These are phyloP conservation scores for Chrysogorgia sp. DNA, from an alignment of 92 coral and sea anemone species.

Conservation along the genomic window DNA sequence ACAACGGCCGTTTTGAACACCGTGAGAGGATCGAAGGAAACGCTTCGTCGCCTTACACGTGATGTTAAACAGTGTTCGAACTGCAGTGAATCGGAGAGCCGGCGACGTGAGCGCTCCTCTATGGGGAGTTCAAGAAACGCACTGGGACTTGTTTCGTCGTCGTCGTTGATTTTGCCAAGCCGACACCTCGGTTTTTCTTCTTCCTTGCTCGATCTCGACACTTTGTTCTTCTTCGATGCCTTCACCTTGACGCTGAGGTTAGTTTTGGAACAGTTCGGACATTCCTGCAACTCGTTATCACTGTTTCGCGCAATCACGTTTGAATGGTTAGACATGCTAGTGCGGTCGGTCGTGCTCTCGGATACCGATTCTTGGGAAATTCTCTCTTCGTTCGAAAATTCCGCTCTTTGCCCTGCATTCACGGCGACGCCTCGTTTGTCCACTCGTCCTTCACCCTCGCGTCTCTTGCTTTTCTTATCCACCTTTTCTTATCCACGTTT, in stretches of 20 bases:
- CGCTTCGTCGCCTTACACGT: constrained; percentile 67
- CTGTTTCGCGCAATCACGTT: no score
- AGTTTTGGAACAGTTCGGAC: not conserved
- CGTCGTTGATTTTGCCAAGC: not conserved
- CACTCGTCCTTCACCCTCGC: no score
- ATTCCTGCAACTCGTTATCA: not conserved
- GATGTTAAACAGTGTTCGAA: not conserved
- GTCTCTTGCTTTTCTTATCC: no score
- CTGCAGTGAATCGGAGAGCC: constrained; percentile 21
- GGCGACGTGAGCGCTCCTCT: constrained; percentile 24
- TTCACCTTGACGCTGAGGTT: constrained; percentile 15
- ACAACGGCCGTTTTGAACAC: constrained; percentile 86
- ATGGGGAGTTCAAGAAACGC: constrained; percentile 7
- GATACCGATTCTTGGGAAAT: constrained; percentile 5
- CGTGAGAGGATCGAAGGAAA: constrained; percentile 82
- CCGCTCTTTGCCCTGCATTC: no score
- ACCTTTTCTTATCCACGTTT: no score
- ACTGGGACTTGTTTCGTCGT: not conserved
- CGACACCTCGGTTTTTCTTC: not conserved
- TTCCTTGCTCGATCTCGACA: not conserved
- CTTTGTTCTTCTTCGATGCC: not conserved
- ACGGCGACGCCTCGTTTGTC: no score
- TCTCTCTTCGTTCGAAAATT: no score
- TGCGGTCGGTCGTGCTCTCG: no score
- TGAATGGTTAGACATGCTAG: no score